phyloP scores from a whole-genome alignment of 2,113 vertebrate genomes.

The Apus apus region DNA sequence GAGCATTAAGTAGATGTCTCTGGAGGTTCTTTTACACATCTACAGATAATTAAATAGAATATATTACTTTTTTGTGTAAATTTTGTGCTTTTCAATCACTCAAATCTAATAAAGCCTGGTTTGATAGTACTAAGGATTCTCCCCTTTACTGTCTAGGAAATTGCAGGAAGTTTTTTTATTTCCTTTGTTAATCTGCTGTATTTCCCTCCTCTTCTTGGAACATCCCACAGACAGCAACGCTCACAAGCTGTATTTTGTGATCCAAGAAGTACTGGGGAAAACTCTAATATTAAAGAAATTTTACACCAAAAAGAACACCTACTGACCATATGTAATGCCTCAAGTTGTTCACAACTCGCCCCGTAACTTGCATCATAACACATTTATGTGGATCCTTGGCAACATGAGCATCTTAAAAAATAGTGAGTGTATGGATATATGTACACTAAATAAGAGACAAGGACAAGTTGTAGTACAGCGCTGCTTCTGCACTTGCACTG shows the following conservation, averaged over 20 bases:
- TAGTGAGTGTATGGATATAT: background rate
- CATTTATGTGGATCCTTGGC: background rate
- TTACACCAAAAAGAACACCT: background rate
- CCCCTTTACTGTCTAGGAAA: background rate
- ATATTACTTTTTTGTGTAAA: background rate
- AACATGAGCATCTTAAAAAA: background rate
- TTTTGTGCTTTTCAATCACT: background rate
- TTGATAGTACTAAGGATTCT: background rate
- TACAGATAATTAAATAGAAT: background rate
- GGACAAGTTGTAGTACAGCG: background rate
- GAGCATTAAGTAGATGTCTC: background rate
- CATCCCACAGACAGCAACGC: background rate
- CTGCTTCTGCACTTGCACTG: background rate
- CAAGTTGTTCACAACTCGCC: background rate
- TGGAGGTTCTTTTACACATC: background rate
- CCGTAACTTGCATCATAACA: background rate
- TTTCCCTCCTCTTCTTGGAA: background rate
- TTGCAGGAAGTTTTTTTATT: conserved; percentile 7
- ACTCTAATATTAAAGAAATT: background rate
- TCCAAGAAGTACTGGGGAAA: background rate
- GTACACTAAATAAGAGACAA: background rate
- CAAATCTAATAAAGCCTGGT: background rate
- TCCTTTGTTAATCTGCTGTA: background rate
- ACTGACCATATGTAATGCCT: background rate
- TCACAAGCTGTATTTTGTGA: background rate